Evolutionary conservation across 1,140 invertebrate genomes (phyloP), one percentile per base, ranked within the genome.

Genomic region (Hypothenemus hampei): DNA sequence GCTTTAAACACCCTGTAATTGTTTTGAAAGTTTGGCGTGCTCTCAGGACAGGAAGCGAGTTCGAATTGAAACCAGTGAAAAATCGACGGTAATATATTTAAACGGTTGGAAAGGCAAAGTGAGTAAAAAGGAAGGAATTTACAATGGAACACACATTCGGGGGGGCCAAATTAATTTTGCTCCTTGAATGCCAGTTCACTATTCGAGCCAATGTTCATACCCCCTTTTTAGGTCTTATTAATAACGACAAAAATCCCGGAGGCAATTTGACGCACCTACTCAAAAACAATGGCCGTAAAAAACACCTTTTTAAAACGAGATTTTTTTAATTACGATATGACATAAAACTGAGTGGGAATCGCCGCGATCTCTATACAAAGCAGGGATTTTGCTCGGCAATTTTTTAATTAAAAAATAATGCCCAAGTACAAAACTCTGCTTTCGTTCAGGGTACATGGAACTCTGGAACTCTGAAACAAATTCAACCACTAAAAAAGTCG

Each of bases 41-140:
- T 49, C 35, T 39, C 21, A 49, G 33, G 23, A 18, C 23, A 49
- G 47, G 35, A 23, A 49, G 33, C 47, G 35, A 31, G 49, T 44
- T 52, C 24, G 29, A 43, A 52, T 43, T 52, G 49, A 44, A 52
- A 52, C 49, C 49, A 44, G 37, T 52, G 49, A 52, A 53, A 53
- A 53, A 53, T 45, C 41, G 41, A 44, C 24, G 18, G 40, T 53
- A 53, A 53, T 53, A 41, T 51, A 53, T 53, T 44, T 53, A 36
- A 53, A 53, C 37, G 40, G 29, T 45, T 53, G 18, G 43, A 46
- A 46, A 46, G 51, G 29, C 40, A 45, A 44, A 53, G 51, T 36
- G 41, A 53, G 26, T 45, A 44, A 45, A 53, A 53, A 53, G 26
- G 51, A 53, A 39, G 40, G 41, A 44, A 53, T 53, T 53, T 53